Evolutionary conservation across 2,797 vertebrate genomes (phyloP).

Genomic region (Hoplostethus mediterraneus): DNA sequence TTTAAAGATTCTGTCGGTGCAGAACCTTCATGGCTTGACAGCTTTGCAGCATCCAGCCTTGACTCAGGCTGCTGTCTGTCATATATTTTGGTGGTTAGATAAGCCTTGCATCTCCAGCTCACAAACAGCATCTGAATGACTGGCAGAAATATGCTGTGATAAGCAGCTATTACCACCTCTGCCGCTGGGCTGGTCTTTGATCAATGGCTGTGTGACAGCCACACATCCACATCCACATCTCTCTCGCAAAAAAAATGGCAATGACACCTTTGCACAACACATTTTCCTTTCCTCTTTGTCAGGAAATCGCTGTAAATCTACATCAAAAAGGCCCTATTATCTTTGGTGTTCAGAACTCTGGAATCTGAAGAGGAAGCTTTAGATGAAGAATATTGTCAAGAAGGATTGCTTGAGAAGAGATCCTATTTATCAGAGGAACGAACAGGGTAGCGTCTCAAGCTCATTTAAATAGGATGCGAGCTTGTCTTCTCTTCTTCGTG

Average conservation of each 20-base stretch:
- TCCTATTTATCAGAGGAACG: conserved; percentile 39
- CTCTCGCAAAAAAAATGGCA: conserved; percentile 25
- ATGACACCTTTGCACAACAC: conserved; percentile 17
- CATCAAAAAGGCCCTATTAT: conserved; percentile 46
- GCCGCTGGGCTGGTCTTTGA: conserved; percentile 53
- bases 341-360: conserved; percentile 34
- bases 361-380: conserved; percentile 33
- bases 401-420: conserved; percentile 18
- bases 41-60: conserved; percentile 46
- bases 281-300: conserved; percentile 37
- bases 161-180: conserved; percentile 65
- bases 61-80: conserved; percentile 57
- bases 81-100: conserved; percentile 64
- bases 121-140: conserved; percentile 60
- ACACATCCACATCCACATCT: conserved; percentile 20
- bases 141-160: conserved; percentile 51
- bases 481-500: conserved; percentile 14
- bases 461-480: conserved; percentile 31
- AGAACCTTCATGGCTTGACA: conserved; percentile 57
- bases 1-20: conserved; percentile 33
- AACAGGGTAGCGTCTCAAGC: conserved; percentile 9
- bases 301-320: conserved; percentile 41
- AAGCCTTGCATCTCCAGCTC: conserved; percentile 59
- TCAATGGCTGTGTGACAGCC: conserved; percentile 49
- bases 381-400: conserved; percentile 43